Percentiles rank a stretch among this genome's conserved stretches.
phyloP scores from a whole-genome alignment of 2,113 vertebrate species.

The Hypanus sabinus region DNA sequence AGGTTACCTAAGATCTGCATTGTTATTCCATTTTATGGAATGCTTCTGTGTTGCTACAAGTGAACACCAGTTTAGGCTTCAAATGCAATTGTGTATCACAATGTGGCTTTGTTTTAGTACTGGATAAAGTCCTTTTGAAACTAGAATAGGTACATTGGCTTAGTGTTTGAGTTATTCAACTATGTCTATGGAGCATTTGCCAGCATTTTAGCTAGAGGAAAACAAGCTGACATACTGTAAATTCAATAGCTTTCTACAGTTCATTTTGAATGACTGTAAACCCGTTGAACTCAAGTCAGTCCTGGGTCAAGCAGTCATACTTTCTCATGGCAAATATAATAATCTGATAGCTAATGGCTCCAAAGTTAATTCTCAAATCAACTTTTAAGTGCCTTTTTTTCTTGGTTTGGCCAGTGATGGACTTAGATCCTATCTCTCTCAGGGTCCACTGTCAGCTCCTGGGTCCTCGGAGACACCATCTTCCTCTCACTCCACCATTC shows the following conservation, averaged over 20 bases:
- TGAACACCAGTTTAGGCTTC: neutral
- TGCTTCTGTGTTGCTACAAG: neutral
- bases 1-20: neutral
- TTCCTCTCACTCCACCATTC: no score
- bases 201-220: neutral
- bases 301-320: neutral
- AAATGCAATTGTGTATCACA: slow-evolving; percentile 1
- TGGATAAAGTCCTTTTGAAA: neutral
- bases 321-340: neutral
- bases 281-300: slow-evolving; percentile 10
- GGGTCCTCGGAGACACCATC: no score
- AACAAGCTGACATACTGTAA: neutral
- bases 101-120: neutral
- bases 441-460: no score
- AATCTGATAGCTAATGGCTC: neutral
- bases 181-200: neutral
- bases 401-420: neutral
- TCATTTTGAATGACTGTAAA: neutral
- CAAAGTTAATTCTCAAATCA: neutral
- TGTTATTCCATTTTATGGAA: neutral
- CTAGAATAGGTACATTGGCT: slow-evolving; percentile 18
- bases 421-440: neutral
- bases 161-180: slow-evolving; percentile 18
- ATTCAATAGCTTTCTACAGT: neutral
- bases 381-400: neutral